These are phyloP conservation scores for Pammene fasciana DNA, from an alignment of 2,888 invertebrate genomes.

Conservation along the genomic window DNA sequence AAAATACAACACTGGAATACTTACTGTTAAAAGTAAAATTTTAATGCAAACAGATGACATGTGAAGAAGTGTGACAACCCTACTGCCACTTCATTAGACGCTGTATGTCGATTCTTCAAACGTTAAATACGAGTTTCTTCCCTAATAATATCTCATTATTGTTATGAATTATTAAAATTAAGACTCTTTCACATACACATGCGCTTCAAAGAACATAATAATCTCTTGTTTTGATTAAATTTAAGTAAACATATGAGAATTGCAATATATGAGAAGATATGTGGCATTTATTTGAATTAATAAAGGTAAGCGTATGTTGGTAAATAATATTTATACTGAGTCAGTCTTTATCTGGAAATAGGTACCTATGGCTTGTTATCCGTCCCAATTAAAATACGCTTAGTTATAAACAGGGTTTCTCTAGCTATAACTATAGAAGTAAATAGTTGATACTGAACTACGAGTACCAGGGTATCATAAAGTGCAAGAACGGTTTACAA, in stretches of 20 bases:
- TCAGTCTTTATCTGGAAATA: neutral
- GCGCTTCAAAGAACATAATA: constrained; percentile 30
- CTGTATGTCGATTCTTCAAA: constrained; percentile 70
- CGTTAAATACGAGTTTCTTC: constrained; percentile 70
- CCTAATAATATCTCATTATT: constrained; percentile 78
- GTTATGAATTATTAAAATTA: constrained; percentile 70
- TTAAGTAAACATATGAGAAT: neutral
- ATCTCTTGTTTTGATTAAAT: neutral
- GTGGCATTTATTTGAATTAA: neutral
- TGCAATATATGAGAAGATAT: neutral
- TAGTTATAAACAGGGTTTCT: neutral
- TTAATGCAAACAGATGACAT: too few species aligned
- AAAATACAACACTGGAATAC: too few species aligned
- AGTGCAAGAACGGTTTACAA: constrained; percentile 6
- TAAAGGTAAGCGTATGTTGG: neutral
- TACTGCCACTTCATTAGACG: constrained; percentile 66
- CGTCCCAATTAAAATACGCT: neutral
- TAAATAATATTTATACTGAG: neutral
- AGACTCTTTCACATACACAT: constrained; percentile 47
- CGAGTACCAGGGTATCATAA: constrained; percentile 23
- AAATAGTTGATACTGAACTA: constrained; percentile 30
- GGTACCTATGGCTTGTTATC: neutral
- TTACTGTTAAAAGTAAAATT: too few species aligned
- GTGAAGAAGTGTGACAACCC: constrained; percentile 28
- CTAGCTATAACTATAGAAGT: constrained; percentile 28